Evolutionary conservation across 1,140 invertebrate genomes (phyloP).

Genomic region (Theocolax elegans): DNA sequence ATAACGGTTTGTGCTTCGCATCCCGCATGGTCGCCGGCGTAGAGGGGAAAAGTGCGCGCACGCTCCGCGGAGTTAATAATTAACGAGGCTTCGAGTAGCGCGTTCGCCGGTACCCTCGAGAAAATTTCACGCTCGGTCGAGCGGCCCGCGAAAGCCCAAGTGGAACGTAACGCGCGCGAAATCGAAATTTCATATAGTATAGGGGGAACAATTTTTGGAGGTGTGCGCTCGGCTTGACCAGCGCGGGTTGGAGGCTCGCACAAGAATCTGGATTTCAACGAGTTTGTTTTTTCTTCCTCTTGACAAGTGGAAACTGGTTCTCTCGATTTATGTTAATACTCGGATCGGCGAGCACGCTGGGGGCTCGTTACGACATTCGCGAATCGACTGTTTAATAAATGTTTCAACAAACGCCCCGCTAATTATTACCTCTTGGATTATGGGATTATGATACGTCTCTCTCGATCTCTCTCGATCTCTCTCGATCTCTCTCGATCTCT

Average conservation of each 20-base stretch:
- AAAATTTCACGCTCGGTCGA: slow-evolving; percentile 15
- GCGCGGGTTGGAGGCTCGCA: too few relatives aligned
- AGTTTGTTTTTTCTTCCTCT: background rate
- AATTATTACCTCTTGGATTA: too few relatives aligned
- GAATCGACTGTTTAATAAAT: too few relatives aligned
- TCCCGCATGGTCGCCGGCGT: background rate
- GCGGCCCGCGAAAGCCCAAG: background rate
- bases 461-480: too few relatives aligned
- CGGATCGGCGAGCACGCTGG: too few relatives aligned
- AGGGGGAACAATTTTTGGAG: background rate
- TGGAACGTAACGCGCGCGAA: background rate
- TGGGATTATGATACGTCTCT: too few relatives aligned
- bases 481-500: too few relatives aligned
- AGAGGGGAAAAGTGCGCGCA: background rate
- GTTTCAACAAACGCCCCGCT: too few relatives aligned
- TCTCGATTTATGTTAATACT: background rate
- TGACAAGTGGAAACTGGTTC: background rate
- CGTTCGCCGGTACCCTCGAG: background rate
- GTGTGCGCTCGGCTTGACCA: too few relatives aligned
- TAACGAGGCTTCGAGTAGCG: slow-evolving; percentile 18
- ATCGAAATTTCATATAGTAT: slow-evolving; percentile 12
- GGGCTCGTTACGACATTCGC: too few relatives aligned
- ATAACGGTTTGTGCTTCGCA: slow-evolving; percentile 14
- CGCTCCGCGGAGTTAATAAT: slow-evolving; percentile 13
- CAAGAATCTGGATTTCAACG: too few relatives aligned